Conservation (phyloP, 2,113 vertebrate genomes). For the Lonchura striata region DNA sequence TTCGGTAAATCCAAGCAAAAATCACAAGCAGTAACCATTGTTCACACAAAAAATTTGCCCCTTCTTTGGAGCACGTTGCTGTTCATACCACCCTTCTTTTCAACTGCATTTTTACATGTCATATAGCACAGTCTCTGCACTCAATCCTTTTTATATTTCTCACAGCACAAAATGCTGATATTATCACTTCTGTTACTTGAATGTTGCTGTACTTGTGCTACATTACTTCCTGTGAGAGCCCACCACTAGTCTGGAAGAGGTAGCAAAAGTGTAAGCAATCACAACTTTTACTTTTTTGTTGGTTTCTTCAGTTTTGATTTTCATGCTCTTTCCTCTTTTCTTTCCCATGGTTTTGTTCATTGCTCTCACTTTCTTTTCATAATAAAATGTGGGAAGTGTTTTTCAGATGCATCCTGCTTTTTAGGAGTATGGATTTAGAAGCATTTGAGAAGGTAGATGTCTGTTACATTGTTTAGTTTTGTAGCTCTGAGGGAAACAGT, state of each 20-base stretch:
- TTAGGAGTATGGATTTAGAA: background rate
- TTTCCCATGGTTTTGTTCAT: background rate
- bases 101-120: rapidly evolving
- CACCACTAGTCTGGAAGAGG: rapidly evolving
- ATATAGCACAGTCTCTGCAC: background rate
- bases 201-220: background rate
- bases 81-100: background rate
- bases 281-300: background rate
- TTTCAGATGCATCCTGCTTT: background rate
- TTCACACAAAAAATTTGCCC: background rate
- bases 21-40: background rate
- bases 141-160: background rate
- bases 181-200: background rate
- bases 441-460: background rate
- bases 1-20: background rate
- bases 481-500: background rate
- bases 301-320: background rate
- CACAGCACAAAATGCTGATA: background rate
- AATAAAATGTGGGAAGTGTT: no score
- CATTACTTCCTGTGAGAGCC: background rate
- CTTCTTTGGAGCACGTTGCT: background rate
- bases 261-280: background rate
- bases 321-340: background rate
- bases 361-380: background rate
- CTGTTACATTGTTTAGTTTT: background rate